Evolutionary conservation across 2,113 vertebrate genomes (phyloP), one percentile per base, ranked within the genome.

Genomic region (Phycodurus eques): DNA sequence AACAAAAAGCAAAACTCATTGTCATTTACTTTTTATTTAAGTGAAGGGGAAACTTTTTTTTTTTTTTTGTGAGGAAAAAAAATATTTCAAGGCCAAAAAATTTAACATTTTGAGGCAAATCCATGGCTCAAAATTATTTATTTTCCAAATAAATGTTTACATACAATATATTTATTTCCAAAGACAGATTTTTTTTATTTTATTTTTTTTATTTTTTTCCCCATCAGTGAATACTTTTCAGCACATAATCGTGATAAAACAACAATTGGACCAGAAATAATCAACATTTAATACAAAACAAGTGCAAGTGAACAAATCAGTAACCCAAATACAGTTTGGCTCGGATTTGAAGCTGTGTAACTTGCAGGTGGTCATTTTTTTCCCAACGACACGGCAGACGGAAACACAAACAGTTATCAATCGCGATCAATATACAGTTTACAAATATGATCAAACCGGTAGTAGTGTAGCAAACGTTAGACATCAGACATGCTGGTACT

Each of bases 401-500:
- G 22, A 47, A 67, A 65, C 53, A 72, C 20, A 65, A 19, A 22
- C 60, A 14, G 15, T 33, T 31, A 35, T 73, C 5, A 56, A 60
- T 72, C 73, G 20, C 51, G 20, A 35, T 14, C 47, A 44, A 27
- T 47, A 59, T 60, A 42, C 19, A 20, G 11, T 17, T 80, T 44
- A 51, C 73, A 73, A 72, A 74, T 68, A 20, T 33, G 27, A 20
- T 57, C 19, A 67, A 43, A 75, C 60, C 73, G 44, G 56, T 61
- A 35, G 7, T 61, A 19, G 31, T 61, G 14, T 35, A 17, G 59
- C 59, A 27, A 61, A 61, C 59, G 7, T 61, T 61, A 35, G 27
- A 60, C 65, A 75, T 65, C 67, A 80, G 72, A 77, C 60, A n/a
- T 62, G 74, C 44, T 73, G 20, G 49, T 35, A 60, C 12, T 74